Conservation (phyloP, 53 echinoderm and acorn worm species). For the Patiria pectinifera region DNA sequence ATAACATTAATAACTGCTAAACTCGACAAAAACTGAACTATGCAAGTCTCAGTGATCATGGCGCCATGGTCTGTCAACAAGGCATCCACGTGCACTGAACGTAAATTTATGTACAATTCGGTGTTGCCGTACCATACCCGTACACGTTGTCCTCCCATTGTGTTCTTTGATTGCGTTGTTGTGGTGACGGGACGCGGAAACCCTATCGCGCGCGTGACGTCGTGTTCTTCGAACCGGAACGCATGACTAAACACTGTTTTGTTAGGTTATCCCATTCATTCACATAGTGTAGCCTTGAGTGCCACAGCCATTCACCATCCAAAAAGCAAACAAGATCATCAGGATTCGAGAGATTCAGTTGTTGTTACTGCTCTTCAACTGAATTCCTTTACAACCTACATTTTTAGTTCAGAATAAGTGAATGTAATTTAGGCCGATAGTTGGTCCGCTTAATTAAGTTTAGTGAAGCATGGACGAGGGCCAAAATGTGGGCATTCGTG, state of each 20-base stretch:
- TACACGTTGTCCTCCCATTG: not conserved
- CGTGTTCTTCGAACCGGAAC: not conserved
- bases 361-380: not conserved
- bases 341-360: not conserved
- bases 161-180: not conserved
- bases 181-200: not conserved
- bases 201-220: not conserved
- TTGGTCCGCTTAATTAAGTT: not conserved
- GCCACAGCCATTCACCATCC: not conserved
- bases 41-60: too few species aligned
- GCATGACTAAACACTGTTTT: not conserved
- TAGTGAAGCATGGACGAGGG: not conserved
- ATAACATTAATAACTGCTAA: too few species aligned
- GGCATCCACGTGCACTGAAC: too few species aligned
- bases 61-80: too few species aligned
- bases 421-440: not conserved
- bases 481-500: not conserved
- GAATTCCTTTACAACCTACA: not conserved
- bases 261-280: not conserved
- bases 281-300: not conserved
- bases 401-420: not conserved
- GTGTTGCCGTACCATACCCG: too few species aligned
- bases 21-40: too few species aligned
- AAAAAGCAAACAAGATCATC: not conserved
- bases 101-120: too few species aligned